These are phyloP conservation scores for Drosophila picticornis DNA, from an alignment of 2,888 invertebrate species.

Conservation along the genomic window DNA sequence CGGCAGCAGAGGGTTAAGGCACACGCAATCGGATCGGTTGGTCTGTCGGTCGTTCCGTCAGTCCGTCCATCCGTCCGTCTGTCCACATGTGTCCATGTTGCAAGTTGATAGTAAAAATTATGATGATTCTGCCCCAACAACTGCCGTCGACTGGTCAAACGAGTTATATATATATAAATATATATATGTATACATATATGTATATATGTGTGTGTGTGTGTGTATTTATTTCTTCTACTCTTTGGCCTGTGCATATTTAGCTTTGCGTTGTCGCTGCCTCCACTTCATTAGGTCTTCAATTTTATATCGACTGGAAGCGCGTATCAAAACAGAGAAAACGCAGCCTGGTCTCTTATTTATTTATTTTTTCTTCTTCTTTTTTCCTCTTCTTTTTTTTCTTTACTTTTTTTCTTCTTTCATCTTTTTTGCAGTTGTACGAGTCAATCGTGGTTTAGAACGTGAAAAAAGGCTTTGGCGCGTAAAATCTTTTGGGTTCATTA, in stretches of 20 bases:
- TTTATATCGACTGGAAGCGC: slow-evolving; percentile 75
- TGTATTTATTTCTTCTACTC: slow-evolving; percentile 24
- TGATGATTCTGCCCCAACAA: slow-evolving; percentile 79
- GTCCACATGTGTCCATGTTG: slow-evolving; percentile 75
- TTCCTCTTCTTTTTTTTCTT: not conserved
- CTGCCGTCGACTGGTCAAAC: slow-evolving; percentile 72
- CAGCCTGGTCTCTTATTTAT: slow-evolving; percentile 44
- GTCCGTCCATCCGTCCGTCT: slow-evolving; percentile 9
- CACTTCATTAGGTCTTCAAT: slow-evolving; percentile 80
- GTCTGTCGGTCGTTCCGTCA: slow-evolving; percentile 2
- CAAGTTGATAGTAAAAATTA: slow-evolving; percentile 82
- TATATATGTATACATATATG: slow-evolving; percentile 37
- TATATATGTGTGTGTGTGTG: slow-evolving; percentile 23
- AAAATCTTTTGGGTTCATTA: slow-evolving; percentile 81
- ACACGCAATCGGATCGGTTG: slow-evolving; percentile 73
- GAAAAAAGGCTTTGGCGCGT: slow-evolving; percentile 79
- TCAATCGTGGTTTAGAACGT: slow-evolving; percentile 54
- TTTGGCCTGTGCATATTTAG: slow-evolving; percentile 73
- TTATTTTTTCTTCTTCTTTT: slow-evolving; percentile 5
- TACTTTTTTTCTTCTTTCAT: slow-evolving; percentile 16
- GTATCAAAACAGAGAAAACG: slow-evolving; percentile 77
- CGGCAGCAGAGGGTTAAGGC: slow-evolving; percentile 41
- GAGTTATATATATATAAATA: slow-evolving; percentile 49
- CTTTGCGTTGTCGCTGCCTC: slow-evolving; percentile 78
- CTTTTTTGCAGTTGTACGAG: slow-evolving; percentile 58